A percentile compares a stretch with the other conserved stretches of the same genome.
Conservation (phyloP, 1,140 invertebrate species). For the Oppia nitens region DNA sequence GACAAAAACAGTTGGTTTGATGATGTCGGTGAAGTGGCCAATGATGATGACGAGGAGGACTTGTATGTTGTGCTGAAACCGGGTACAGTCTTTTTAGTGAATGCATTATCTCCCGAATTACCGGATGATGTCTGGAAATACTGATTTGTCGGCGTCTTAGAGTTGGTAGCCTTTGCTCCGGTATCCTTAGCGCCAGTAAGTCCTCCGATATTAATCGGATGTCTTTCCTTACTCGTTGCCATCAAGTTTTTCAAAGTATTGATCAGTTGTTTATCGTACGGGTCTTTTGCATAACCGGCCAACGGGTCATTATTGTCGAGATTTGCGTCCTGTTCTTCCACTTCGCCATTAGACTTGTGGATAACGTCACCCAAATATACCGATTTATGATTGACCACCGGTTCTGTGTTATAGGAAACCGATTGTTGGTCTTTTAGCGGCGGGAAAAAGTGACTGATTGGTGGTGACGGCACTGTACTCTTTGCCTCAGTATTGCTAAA, state of each 20-base stretch:
- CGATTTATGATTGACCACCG: background rate
- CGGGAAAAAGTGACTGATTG: background rate
- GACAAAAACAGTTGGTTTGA: background rate
- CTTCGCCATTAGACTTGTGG: background rate
- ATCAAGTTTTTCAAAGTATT: conserved; percentile 11
- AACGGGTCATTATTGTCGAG: background rate
- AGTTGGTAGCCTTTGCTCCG: background rate
- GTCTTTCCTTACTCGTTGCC: conserved; percentile 4
- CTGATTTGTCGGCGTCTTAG: background rate
- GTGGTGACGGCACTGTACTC: no score
- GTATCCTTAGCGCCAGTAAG: background rate
- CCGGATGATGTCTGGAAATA: no score
- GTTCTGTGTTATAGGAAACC: background rate
- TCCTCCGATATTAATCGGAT: conserved; percentile 5
- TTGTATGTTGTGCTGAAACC: no score
- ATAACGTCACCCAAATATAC: background rate
- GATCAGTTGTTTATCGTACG: conserved; percentile 11
- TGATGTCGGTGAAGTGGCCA: no score
- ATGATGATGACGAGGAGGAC: no score
- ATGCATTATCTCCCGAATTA: no score
- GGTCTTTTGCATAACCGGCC: background rate
- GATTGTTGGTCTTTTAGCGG: background rate
- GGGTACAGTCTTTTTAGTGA: no score
- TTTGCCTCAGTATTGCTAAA: no score
- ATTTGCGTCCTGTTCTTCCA: background rate